phyloP scores from a whole-genome alignment of 2,113 vertebrate genomes.

The Scophthalmus maximus region DNA sequence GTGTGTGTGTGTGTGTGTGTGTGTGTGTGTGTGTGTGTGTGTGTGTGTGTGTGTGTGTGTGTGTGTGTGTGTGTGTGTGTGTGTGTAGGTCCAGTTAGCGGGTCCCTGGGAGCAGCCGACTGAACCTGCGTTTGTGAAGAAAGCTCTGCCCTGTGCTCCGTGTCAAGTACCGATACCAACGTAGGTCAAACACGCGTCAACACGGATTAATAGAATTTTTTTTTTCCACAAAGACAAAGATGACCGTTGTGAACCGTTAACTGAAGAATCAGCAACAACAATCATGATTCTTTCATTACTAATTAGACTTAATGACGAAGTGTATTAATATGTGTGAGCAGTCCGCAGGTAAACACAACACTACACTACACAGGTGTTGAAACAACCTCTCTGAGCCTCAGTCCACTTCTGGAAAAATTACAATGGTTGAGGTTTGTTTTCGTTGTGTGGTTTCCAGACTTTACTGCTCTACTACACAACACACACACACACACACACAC shows the following conservation, averaged over 20 bases:
- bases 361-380: neutral
- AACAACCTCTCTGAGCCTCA: neutral
- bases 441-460: neutral
- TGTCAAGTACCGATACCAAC: conserved; percentile 89
- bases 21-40: too few relatives aligned
- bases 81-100: conserved; percentile 85
- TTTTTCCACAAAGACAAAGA: too few relatives aligned
- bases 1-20: too few relatives aligned
- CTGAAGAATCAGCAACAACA: too few relatives aligned
- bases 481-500: neutral
- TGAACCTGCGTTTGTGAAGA: conserved; percentile 88
- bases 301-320: too few relatives aligned
- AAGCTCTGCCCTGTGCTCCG: conserved; percentile 89
- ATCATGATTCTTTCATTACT: too few relatives aligned
- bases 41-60: neutral
- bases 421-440: neutral
- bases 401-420: neutral
- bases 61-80: conserved; percentile 13
- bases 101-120: conserved; percentile 93
- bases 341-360: too few relatives aligned
- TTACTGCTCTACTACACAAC: too few relatives aligned
- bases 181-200: conserved; percentile 78
- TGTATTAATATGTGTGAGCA: too few relatives aligned
- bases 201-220: too few relatives aligned
- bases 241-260: too few relatives aligned